These are phyloP conservation scores for Halocynthia roretzi DNA, from an alignment of 23 tunicate genomes.

Conservation along the genomic window DNA sequence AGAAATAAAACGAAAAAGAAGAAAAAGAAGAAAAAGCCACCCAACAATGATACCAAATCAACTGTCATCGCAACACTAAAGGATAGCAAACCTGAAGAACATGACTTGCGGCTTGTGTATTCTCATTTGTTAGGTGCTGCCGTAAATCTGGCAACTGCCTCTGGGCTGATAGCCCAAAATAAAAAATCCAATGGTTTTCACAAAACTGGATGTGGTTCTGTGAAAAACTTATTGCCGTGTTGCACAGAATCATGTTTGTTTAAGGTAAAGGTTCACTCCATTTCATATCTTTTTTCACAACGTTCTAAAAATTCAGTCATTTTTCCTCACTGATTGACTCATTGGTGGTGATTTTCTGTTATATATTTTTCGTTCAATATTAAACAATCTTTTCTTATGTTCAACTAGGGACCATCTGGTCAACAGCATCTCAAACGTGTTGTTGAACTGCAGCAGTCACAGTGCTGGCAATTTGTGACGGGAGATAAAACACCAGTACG, in stretches of 20 bases:
- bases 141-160: neutral
- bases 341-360: neutral
- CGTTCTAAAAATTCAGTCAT: too few species aligned
- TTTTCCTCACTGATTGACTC: too few species aligned
- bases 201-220: too few species aligned
- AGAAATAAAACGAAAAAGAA: neutral
- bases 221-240: too few species aligned
- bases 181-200: neutral
- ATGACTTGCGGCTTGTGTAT: neutral
- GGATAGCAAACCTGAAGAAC: neutral
- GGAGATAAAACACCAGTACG: conserved; percentile 6
- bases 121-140: conserved; percentile 1
- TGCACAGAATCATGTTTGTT: too few species aligned
- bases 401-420: neutral
- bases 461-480: neutral
- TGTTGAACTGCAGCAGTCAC: conserved; percentile 7
- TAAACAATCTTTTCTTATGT: neutral
- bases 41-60: neutral
- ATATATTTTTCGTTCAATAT: neutral
- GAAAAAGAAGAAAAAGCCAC: neutral
- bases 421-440: conserved; percentile 1
- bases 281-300: too few species aligned
- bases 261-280: too few species aligned
- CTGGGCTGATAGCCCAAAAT: neutral
- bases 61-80: neutral